Conservation (phyloP, 2,888 invertebrate genomes). For the Neoscelio sp. region DNA sequence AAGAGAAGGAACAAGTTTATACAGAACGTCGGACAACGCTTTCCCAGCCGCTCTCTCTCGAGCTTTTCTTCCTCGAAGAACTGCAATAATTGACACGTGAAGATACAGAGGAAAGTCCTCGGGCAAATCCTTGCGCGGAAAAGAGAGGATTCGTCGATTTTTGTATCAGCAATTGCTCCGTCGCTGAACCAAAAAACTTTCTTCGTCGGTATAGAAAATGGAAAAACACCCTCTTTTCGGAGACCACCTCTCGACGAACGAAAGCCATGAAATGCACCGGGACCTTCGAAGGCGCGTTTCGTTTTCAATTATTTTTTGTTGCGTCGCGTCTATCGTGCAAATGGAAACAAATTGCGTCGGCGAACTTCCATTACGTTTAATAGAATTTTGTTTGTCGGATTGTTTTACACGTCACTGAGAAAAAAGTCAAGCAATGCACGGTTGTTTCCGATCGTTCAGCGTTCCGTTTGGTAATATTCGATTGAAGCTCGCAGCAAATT, state of each 20-base stretch:
- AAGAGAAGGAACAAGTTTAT: background rate
- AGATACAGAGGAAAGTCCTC: constrained; percentile 48
- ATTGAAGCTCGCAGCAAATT: constrained; percentile 27
- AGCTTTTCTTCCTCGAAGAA: constrained; percentile 29
- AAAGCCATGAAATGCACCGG: background rate
- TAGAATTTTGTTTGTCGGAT: constrained; percentile 23
- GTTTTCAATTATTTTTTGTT: constrained; percentile 12
- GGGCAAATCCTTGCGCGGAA: constrained; percentile 50
- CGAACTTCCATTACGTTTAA: constrained; percentile 43
- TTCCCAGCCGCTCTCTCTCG: background rate
- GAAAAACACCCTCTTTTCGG: background rate
- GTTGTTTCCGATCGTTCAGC: background rate
- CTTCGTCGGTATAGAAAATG: background rate
- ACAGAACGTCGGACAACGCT: constrained; percentile 10
- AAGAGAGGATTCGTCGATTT: constrained; percentile 5
- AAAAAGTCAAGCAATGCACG: constrained; percentile 28
- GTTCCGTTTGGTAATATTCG: background rate
- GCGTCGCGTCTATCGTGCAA: background rate
- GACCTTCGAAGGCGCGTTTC: background rate
- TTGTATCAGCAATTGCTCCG: background rate
- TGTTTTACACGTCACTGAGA: constrained; percentile 28
- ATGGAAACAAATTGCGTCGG: constrained; percentile 21
- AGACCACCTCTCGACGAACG: background rate
- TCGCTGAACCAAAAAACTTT: background rate
- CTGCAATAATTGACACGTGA: constrained; percentile 62